Conservation (phyloP, 2,113 vertebrate species). For the Siphamia tubifer region DNA sequence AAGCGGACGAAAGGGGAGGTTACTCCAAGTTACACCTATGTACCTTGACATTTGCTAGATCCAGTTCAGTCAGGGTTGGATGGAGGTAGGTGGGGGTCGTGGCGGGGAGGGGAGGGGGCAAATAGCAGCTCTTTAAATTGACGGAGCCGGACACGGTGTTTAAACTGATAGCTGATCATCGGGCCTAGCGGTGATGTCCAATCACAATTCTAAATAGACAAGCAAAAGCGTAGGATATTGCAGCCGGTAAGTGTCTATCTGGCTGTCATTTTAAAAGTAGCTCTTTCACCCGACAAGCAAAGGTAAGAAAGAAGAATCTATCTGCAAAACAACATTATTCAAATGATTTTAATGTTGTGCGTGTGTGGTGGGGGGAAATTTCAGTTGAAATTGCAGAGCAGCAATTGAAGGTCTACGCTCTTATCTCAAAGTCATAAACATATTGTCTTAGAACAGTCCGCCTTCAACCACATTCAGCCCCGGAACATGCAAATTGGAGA, state of each 20-base stretch:
- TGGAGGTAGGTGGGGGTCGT: too few relatives aligned
- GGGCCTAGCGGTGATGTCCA: constrained; percentile 48
- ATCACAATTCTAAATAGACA: constrained; percentile 68
- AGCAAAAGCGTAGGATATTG: constrained; percentile 53
- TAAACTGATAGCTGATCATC: constrained; percentile 75
- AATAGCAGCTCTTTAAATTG: constrained; percentile 76
- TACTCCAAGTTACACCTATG: constrained; percentile 67
- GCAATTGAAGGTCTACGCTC: constrained; percentile 51
- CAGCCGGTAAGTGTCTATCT: constrained; percentile 52
- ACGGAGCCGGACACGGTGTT: constrained; percentile 74
- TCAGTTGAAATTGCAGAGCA: constrained; percentile 61
- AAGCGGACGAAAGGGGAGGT: constrained; percentile 52
- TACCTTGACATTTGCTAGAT: constrained; percentile 72
- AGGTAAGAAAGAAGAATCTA: constrained; percentile 28
- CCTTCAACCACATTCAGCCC: constrained; percentile 26
- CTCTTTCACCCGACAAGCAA: neutral
- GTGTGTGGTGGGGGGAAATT: constrained; percentile 49
- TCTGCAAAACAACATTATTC: constrained; percentile 58
- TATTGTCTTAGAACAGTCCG: constrained; percentile 39
- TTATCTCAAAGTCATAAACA: constrained; percentile 55
- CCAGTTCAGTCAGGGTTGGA: constrained; percentile 43
- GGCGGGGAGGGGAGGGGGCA: neutral
- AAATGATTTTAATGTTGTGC: constrained; percentile 66
- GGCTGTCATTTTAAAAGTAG: constrained; percentile 58
- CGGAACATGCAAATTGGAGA: constrained; percentile 40